Evolutionary conservation across 2,888 invertebrate genomes (phyloP), one percentile per base, ranked within the genome.

Genomic region (Macrophya annulata): DNA sequence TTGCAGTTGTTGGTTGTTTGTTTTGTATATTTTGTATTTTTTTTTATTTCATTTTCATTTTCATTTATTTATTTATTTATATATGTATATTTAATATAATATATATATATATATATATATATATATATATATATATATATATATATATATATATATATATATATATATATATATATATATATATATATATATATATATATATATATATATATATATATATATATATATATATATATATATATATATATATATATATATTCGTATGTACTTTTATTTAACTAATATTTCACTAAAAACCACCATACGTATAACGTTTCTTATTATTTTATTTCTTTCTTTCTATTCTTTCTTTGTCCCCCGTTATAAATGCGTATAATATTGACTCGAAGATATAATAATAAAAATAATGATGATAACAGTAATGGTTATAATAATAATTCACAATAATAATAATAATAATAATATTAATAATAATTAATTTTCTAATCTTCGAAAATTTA

Each of bases 211-310:
- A n/a, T n/a, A n/a, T n/a, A n/a, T n/a, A n/a, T n/a, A n/a, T n/a
- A n/a, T n/a, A n/a, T n/a, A n/a, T n/a, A n/a, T n/a, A n/a, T n/a
- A n/a, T n/a, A n/a, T n/a, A n/a, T 4, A 51, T 51, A 51, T 45
- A n/a, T 9, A 45, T 45, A 51, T 51, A 17, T 51, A 51, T n/a
- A 65, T 65, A 65, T 65, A 65, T 31, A 65, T 65, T 65, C 65
- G 15, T 31, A 31, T 51, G 51, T 51, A 51, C 51, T 31, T 65
- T 65, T 31, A 65, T 31, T 65, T 31, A 65, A 65, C 65, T 65
- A 65, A 65, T 65, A 65, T 65, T 65, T 65, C 21, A 65, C 65
- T 65, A 65, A 31, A 21, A 65, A 65, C 21, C 65, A 65, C 65
- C 51, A 51, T 51, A 65, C 65, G 10, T 65, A 65, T 65, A 12